Evolutionary conservation across 2,888 invertebrate genomes (phyloP), one percentile per base, ranked within the genome.

Genomic region (Synanthedon andrenaeformis): DNA sequence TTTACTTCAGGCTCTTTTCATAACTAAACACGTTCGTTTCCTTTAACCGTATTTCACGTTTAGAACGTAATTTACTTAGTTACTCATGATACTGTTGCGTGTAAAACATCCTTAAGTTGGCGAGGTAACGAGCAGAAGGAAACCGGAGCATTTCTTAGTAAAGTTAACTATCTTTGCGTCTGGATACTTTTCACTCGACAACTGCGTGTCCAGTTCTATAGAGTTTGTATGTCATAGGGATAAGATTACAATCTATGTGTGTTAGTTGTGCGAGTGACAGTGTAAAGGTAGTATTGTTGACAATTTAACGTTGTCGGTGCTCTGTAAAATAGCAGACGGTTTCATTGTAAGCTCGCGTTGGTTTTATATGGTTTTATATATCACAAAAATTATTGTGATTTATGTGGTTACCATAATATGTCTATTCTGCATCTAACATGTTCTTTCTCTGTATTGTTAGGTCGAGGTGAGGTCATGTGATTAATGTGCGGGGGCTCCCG

Each of bases 401-500:
- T 10, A 35, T 35, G 2, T 35, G 35, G 28, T 35, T 35, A 35
- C 35, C 35, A 35, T 35, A n/a, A n/a, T n/a, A 35, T 35, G 35
- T 35, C 35, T 35, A 35, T 35, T 35, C 35, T 35, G 35, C 35
- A 35, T 35, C 35, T 35, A 35, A 19, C 23, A 3, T 41, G 13
- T 13, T 23, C 41, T 49, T 74, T 59, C 49, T 75, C 73, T 72
- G 57, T 75, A 69, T 14, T 52, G 52, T 53, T 51, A 59, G 66
- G 64, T 59, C 72, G 69, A 77, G 74, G 74, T 76, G 72, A 80
- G 81, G 82, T 81, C 84, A 81, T 73, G 78, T 85, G 86, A 86
- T 83, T 79, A 84, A 85, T 85, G 80, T 68, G 72, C 58, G 69
- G 69, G n/a, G 72, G 69, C 62, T 61, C 64, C 65, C 72, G 67